A percentile compares a stretch with the other conserved stretches of the same genome.
Evolutionary conservation across 2,888 invertebrate species (phyloP).

Genomic region (Hirudinaria manillensis): DNA sequence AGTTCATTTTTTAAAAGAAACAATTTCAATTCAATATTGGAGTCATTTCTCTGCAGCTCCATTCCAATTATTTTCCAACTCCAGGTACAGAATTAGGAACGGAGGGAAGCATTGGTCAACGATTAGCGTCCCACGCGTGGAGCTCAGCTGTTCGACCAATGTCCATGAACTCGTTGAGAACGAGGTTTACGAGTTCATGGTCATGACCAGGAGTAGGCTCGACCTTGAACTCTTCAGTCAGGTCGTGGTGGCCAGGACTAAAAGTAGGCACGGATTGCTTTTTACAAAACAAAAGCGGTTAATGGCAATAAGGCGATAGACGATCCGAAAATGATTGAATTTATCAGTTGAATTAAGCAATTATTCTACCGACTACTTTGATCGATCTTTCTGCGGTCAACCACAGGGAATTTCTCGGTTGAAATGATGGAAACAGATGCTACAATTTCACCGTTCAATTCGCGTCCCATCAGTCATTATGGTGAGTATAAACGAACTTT

Average conservation of each 20-base stretch:
- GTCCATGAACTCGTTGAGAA: conserved; percentile 83
- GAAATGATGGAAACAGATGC: conserved; percentile 1
- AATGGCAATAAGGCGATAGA: no score
- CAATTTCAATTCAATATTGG: background rate
- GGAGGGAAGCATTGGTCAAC: background rate
- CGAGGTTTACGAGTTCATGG: conserved; percentile 90
- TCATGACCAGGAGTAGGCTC: conserved; percentile 83
- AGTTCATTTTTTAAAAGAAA: no score
- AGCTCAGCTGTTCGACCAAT: conserved; percentile 49
- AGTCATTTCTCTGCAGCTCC: background rate
- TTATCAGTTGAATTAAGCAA: background rate
- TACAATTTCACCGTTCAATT: no score
- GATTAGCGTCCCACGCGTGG: background rate
- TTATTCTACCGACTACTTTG: background rate
- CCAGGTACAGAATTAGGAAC: conserved; percentile 23
- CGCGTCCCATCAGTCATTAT: no score
- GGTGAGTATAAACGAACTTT: no score
- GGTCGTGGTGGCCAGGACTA: conserved; percentile 78
- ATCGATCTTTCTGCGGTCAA: background rate
- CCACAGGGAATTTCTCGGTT: background rate
- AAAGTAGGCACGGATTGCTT: conserved; percentile 62
- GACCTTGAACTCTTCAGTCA: conserved; percentile 94
- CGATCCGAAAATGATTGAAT: no score
- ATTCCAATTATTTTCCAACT: background rate
- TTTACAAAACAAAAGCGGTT: no score